Conservation (phyloP, 1,140 invertebrate species). For the Anagrus nilaparvatae region DNA sequence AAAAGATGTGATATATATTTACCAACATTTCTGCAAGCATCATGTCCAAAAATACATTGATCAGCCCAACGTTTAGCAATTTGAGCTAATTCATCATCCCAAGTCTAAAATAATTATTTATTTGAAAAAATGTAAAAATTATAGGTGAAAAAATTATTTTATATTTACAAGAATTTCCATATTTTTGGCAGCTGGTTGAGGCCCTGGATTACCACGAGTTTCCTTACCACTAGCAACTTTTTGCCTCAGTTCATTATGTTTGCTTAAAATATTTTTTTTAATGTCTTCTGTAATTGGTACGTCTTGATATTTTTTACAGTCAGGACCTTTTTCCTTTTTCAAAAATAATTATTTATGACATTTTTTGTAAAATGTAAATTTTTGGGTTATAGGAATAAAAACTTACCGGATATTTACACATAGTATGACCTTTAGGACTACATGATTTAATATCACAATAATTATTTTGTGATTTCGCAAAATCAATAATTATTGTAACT, state of each 20-base stretch:
- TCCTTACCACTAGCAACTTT: conserved; percentile 42
- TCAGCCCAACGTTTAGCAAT: conserved; percentile 50
- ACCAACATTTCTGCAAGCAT: conserved; percentile 43
- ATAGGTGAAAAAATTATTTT: neutral
- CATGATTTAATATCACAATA: conserved; percentile 2
- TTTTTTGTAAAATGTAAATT: neutral
- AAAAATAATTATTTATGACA: neutral
- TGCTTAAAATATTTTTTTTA: conserved; percentile 22
- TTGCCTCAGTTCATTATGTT: conserved; percentile 39
- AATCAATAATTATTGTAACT: too few species aligned
- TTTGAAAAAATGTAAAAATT: neutral
- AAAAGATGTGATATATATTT: conserved; percentile 17
- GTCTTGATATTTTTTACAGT: neutral
- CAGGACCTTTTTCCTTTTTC: conserved; percentile 2
- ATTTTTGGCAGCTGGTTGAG: conserved; percentile 43
- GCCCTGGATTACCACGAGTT: conserved; percentile 38
- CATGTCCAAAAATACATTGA: conserved; percentile 47
- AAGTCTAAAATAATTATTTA: conserved; percentile 28
- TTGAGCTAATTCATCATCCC: conserved; percentile 48
- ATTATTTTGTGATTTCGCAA: too few species aligned
- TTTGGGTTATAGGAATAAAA: neutral
- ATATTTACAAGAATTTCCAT: conserved; percentile 38
- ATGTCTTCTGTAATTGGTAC: conserved; percentile 13
- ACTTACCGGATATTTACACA: conserved; percentile 15
- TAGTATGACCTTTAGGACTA: conserved; percentile 7